Conservation (phyloP, 2,113 vertebrate species). For the Mellivora capensis region DNA sequence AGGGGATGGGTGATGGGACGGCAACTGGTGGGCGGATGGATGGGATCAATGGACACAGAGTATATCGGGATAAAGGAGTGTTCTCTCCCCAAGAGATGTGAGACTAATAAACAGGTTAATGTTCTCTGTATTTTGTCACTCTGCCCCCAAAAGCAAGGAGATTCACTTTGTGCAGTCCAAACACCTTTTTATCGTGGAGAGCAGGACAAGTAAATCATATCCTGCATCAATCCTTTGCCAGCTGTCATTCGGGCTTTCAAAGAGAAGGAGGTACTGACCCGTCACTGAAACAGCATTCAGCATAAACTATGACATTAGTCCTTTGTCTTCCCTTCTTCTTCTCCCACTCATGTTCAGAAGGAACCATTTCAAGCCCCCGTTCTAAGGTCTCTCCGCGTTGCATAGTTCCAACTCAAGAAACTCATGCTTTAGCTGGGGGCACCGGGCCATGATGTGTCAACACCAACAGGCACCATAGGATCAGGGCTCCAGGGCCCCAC, state of each 20-base stretch:
- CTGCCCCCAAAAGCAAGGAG: background rate
- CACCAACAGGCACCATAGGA: fast-evolving
- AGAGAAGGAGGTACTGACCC: background rate
- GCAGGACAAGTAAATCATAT: background rate
- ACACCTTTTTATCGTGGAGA: background rate
- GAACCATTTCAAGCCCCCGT: fast-evolving
- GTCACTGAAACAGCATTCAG: fast-evolving
- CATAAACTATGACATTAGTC: fast-evolving
- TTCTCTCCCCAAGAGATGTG: background rate
- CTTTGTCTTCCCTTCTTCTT: fast-evolving
- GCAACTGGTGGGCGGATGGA: background rate
- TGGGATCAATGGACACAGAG: background rate
- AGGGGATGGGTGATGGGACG: no score
- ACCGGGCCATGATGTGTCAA: fast-evolving
- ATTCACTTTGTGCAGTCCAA: background rate
- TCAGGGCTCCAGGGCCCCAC: fast-evolving
- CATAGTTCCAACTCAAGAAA: fast-evolving
- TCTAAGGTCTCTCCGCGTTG: fast-evolving
- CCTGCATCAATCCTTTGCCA: no score
- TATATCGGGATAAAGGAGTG: background rate
- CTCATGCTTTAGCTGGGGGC: fast-evolving
- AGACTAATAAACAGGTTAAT: background rate
- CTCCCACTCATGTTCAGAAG: background rate
- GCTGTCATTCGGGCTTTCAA: background rate
- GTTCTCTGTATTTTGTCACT: background rate